Conservation (phyloP, 2,888 invertebrate species). For the Ormia ochracea region DNA sequence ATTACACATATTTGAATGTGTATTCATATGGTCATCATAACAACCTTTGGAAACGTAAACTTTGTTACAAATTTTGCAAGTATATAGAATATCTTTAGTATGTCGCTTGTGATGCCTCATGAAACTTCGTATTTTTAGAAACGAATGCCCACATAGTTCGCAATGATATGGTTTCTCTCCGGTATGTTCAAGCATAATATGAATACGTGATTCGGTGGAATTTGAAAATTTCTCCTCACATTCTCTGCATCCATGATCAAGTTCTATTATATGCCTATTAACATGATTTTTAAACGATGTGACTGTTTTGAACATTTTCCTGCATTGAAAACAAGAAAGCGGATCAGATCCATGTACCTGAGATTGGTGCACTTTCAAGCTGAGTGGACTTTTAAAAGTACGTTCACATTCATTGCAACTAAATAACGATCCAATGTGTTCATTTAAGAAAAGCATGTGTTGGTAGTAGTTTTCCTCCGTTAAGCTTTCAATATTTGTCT, state of each 20-base stretch:
- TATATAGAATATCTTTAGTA: conserved; percentile 49
- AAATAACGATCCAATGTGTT: conserved; percentile 49
- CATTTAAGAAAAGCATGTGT: conserved; percentile 38
- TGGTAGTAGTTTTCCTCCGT: conserved; percentile 37
- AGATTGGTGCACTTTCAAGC: conserved; percentile 47
- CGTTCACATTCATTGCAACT: conserved; percentile 49
- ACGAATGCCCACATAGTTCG: conserved; percentile 55
- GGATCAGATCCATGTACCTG: conserved; percentile 45
- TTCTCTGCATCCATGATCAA: conserved; percentile 51
- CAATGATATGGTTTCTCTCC: conserved; percentile 56
- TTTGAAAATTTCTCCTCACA: conserved; percentile 57
- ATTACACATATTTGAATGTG: conserved; percentile 55
- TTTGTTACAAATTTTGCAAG: conserved; percentile 51
- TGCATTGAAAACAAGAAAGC: conserved; percentile 41
- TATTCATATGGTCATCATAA: conserved; percentile 58
- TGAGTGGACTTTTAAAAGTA: conserved; percentile 38
- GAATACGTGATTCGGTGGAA: conserved; percentile 43
- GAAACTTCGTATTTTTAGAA: conserved; percentile 50
- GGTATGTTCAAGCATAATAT: conserved; percentile 59
- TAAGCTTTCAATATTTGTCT: not conserved
- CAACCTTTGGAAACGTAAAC: conserved; percentile 51
- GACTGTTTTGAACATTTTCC: conserved; percentile 37
- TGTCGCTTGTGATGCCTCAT: conserved; percentile 51
- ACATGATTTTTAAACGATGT: conserved; percentile 53
- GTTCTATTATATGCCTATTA: conserved; percentile 55